Conservation (phyloP, 2,113 vertebrate species). For the Eira barbara region DNA sequence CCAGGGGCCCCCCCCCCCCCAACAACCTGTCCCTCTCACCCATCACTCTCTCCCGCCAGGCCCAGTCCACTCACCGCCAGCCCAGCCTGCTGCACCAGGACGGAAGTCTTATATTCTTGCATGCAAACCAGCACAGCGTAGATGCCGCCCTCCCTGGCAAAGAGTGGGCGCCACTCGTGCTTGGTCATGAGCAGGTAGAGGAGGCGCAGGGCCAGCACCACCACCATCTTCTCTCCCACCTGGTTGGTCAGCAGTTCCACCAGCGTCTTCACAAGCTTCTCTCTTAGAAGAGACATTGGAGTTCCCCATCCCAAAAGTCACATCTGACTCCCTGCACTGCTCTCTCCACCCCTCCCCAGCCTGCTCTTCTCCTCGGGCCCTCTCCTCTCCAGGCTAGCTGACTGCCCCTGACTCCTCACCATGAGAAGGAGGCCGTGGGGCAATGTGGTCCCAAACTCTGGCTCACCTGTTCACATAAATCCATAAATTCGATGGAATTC, state of each 20-base stretch:
- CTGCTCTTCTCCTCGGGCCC: background rate
- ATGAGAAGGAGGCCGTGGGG: background rate
- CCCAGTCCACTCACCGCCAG: slow-evolving; percentile 86
- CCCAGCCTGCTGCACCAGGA: slow-evolving; percentile 90
- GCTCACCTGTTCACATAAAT: slow-evolving; percentile 1
- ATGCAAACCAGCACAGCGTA: slow-evolving; percentile 91
- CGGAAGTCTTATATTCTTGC: slow-evolving; percentile 85
- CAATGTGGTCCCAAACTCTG: background rate
- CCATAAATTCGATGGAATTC: background rate
- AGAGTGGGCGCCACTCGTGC: slow-evolving; percentile 90
- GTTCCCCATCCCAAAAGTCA: fast-evolving
- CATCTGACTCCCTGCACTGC: background rate
- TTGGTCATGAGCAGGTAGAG: slow-evolving; percentile 88
- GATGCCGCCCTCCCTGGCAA: slow-evolving; percentile 93
- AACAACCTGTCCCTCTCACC: background rate
- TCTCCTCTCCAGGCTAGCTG: background rate
- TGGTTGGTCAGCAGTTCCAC: slow-evolving; percentile 89
- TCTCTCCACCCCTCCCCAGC: background rate
- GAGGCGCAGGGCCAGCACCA: slow-evolving; percentile 84
- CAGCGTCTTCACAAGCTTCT: slow-evolving; percentile 91
- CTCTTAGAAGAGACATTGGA: slow-evolving; percentile 79
- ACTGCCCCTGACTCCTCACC: background rate
- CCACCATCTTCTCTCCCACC: slow-evolving; percentile 84
- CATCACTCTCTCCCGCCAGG: fast-evolving
- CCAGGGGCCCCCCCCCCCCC: too few species aligned